These are phyloP conservation scores for Ceratotherium simum DNA, from an alignment of 2,113 vertebrate species.

Conservation along the genomic window DNA sequence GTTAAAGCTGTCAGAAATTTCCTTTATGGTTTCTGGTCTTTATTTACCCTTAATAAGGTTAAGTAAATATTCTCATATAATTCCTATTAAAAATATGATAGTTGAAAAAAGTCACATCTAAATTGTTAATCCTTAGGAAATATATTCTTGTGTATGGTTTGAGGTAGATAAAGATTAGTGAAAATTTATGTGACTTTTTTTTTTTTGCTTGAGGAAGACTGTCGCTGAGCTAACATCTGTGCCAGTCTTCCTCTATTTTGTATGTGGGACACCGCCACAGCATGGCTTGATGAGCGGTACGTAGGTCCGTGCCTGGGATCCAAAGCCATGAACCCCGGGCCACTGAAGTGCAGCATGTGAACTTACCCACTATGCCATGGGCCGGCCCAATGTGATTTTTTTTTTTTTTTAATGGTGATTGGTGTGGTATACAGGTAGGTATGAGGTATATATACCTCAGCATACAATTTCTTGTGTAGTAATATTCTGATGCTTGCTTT, in stretches of 20 bases:
- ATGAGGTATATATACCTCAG: background rate
- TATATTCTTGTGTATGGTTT: constrained; percentile 8
- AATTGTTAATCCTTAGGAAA: background rate
- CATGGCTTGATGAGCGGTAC: no score
- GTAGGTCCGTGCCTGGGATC: no score
- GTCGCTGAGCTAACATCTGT: no score
- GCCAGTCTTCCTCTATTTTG: no score
- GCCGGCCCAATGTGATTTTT: no score
- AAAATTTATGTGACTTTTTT: background rate
- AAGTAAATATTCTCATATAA: background rate
- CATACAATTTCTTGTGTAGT: background rate
- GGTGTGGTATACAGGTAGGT: background rate
- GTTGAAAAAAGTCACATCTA: background rate
- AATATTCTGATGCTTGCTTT: background rate
- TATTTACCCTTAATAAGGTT: background rate
- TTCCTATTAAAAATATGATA: background rate
- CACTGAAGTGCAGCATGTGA: no score
- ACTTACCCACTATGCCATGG: no score
- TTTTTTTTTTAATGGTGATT: background rate
- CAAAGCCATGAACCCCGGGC: no score
- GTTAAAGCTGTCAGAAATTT: background rate
- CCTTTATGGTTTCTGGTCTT: background rate
- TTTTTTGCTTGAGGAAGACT: no score
- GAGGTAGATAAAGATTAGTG: background rate
- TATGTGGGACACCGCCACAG: no score